Conservation (phyloP, 2,797 vertebrate genomes). For the Enteromius paludinosus region DNA sequence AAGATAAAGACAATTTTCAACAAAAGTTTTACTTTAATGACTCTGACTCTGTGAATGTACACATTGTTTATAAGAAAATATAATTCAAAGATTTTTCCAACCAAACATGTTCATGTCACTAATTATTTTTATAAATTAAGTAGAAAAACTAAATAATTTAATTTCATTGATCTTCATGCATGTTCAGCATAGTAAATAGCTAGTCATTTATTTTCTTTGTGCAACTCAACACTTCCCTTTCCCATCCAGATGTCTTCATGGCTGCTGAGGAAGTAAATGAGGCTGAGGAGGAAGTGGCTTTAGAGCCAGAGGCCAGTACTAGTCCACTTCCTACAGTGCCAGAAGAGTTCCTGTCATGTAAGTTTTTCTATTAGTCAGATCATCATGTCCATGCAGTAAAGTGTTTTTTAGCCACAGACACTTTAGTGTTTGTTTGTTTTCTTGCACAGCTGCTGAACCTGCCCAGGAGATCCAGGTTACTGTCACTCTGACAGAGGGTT, state of each 20-base stretch:
- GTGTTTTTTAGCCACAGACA: background rate
- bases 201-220: background rate
- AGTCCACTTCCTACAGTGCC: constrained; percentile 39
- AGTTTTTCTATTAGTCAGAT: background rate
- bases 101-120: background rate
- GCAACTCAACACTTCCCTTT: background rate
- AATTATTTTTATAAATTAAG: background rate
- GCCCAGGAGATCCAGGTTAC: constrained; percentile 66
- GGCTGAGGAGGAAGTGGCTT: constrained; percentile 25
- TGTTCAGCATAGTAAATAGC: constrained; percentile 5
- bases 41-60: background rate
- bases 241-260: constrained; percentile 58
- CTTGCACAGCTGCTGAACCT: constrained; percentile 52
- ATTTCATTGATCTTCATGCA: background rate
- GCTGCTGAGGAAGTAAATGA: constrained; percentile 47
- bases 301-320: constrained; percentile 42
- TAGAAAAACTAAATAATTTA: too few species aligned
- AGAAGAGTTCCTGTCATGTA: constrained; percentile 58
- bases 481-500: constrained; percentile 59
- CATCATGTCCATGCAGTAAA: background rate
- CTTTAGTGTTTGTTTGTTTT: background rate
- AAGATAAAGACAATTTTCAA: background rate
- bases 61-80: background rate
- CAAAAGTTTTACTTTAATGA: background rate
- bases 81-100: background rate